phyloP scores from a whole-genome alignment of 2,888 invertebrate species.

The Polydrusus tereticollis region DNA sequence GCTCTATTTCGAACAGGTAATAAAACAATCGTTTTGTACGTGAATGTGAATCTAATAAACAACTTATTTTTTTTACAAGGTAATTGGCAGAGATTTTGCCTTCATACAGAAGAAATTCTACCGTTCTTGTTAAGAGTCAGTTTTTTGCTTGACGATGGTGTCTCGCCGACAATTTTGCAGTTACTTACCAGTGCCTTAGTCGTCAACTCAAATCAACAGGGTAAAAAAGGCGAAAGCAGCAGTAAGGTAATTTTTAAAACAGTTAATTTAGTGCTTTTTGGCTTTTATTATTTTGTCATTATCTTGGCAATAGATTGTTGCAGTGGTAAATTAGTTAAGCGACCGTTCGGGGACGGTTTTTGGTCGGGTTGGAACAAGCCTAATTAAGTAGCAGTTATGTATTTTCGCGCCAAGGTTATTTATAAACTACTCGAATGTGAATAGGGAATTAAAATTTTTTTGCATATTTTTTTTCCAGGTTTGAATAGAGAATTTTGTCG shows the following conservation, averaged over 20 bases:
- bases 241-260: constrained; percentile 42
- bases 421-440: no score
- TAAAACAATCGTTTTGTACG: not conserved
- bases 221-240: constrained; percentile 55
- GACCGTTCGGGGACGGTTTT: no score
- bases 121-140: constrained; percentile 88
- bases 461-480: no score
- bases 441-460: no score
- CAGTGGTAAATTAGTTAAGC: no score
- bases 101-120: constrained; percentile 80
- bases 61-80: constrained; percentile 16
- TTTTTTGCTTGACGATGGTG: constrained; percentile 89
- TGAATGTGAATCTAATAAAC: not conserved
- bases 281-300: no score
- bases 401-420: no score
- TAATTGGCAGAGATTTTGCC: constrained; percentile 95
- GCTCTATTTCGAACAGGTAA: constrained; percentile 86
- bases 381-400: no score
- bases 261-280: no score
- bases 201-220: constrained; percentile 64
- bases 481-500: no score
- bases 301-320: no score
- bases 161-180: constrained; percentile 91
- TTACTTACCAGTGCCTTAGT: constrained; percentile 92
- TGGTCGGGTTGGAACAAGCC: no score